Base-by-base conservation (phyloP, 2,113 vertebrate genomes). In the Hyla sarda region DNA sequence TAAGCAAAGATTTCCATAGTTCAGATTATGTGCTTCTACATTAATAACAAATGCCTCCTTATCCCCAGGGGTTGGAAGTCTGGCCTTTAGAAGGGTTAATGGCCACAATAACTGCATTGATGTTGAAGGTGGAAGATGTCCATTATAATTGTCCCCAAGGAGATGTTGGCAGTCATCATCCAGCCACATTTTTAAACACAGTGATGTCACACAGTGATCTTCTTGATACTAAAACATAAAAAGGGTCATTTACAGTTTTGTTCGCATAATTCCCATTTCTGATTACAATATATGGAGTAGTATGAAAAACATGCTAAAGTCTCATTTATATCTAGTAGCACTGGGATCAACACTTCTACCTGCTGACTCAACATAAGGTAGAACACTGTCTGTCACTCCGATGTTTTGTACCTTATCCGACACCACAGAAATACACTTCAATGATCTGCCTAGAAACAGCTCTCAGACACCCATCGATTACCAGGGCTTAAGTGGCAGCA, bases 331-430 rank as follows among this genome's bases (percentile, higher is more conserved):
- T 41, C 28, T 23, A 79, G 62, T 7, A 32, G 28, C 16, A 73
- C 71, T 74, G 30, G 58, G 34, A 84, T 84, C 71, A 76, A 54
- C 71, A 56, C 37, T 58, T 84, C 32, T 28, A 74, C 21, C 72
- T 84, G 54, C 72, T 84, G 72, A 62, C 37, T 84, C 25, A 76
- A 30, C n/a, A 45, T 10, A 32, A 2, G 52, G 11, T 1, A 28
- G 52, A 54, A 85, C 3, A 47, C 11, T 72, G 19, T 25, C 52
- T 84, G 32, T 47, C 71, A 74, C 45, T 28, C 25, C 71, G 58
- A 60, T 74, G 54, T n/a, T 58, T 47, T 30, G 72, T 62, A 65
- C 73, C 82, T 75, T 56, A 62, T 48, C 58, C 48, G 54, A 34
- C 69, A 83, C 37, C 37, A 62, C n/a, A 45, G 37, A 32, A 76